These are phyloP conservation scores for Beris chalybata DNA, from an alignment of 2,888 invertebrate genomes.

Conservation along the genomic window DNA sequence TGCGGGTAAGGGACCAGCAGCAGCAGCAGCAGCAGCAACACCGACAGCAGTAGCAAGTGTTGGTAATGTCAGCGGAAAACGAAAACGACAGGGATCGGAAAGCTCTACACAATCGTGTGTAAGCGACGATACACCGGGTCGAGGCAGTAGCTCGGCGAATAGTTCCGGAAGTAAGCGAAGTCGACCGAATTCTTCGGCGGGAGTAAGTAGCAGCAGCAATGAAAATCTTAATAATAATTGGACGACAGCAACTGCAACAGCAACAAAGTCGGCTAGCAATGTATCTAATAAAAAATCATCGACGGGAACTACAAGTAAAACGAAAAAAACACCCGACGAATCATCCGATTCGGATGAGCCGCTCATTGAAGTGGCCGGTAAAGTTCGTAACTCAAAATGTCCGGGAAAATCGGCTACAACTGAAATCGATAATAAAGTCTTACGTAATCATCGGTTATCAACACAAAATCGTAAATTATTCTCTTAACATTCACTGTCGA, in stretches of 20 bases:
- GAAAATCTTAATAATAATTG: conserved; percentile 14
- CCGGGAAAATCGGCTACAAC: conserved; percentile 29
- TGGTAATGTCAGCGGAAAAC: conserved; percentile 56
- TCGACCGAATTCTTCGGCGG: conserved; percentile 13
- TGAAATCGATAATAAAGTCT: conserved; percentile 35
- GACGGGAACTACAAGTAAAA: conserved; percentile 19
- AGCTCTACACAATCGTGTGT: conserved; percentile 68
- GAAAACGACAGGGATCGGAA: conserved; percentile 79
- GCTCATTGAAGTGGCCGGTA: conserved; percentile 67
- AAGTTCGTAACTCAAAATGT: conserved; percentile 61
- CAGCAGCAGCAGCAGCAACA: conserved; percentile 29
- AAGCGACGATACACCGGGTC: conserved; percentile 59
- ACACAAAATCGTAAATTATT: conserved; percentile 26
- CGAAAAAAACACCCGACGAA: conserved; percentile 60
- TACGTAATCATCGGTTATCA: conserved; percentile 34
- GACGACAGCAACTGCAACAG: neutral
- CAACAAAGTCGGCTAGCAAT: conserved; percentile 1
- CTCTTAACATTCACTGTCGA: neutral
- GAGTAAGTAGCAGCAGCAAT: neutral
- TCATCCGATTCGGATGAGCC: conserved; percentile 82
- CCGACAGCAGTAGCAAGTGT: conserved; percentile 40
- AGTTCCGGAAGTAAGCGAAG: conserved; percentile 9
- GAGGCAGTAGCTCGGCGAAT: conserved; percentile 7
- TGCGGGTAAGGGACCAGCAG: conserved; percentile 37
- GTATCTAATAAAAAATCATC: conserved; percentile 17